Conservation (phyloP, 2,888 invertebrate species). For the Tortrix viridana region DNA sequence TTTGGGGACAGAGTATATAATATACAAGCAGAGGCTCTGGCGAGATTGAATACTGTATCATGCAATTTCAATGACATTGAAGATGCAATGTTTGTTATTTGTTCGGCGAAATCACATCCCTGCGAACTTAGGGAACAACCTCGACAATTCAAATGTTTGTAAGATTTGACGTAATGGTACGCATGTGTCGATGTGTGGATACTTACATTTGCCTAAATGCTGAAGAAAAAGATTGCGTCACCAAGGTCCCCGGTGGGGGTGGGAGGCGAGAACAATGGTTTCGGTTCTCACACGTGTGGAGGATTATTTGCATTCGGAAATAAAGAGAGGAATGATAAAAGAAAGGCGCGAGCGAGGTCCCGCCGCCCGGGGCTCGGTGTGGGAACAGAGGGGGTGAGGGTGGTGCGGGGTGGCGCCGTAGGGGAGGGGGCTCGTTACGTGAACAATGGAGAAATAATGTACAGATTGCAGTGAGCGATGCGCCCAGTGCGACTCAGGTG, state of each 20-base stretch:
- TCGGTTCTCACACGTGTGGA: conserved; percentile 86
- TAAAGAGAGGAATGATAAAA: conserved; percentile 84
- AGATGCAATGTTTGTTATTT: background rate
- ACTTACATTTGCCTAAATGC: conserved; percentile 78
- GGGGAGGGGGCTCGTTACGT: conserved; percentile 81
- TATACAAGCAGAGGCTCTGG: no score
- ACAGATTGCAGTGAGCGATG: conserved; percentile 85
- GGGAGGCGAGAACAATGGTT: conserved; percentile 84
- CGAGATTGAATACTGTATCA: no score
- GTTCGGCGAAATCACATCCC: background rate
- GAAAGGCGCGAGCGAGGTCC: conserved; percentile 84
- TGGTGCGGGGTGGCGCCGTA: conserved; percentile 54
- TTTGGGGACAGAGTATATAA: no score
- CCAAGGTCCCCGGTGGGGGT: conserved; percentile 78
- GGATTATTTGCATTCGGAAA: conserved; percentile 86
- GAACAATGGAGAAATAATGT: conserved; percentile 85
- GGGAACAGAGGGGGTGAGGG: conserved; percentile 68
- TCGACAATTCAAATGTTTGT: conserved; percentile 12
- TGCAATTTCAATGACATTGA: background rate
- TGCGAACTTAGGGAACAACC: background rate
- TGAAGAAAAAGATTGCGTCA: conserved; percentile 83
- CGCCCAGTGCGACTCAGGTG: conserved; percentile 83
- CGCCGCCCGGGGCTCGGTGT: conserved; percentile 82
- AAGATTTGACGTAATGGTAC: conserved; percentile 25
- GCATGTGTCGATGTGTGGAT: conserved; percentile 46